Evolutionary conservation across 23 tunicate genomes (phyloP).

Genomic region (Botrylloides violaceus): DNA sequence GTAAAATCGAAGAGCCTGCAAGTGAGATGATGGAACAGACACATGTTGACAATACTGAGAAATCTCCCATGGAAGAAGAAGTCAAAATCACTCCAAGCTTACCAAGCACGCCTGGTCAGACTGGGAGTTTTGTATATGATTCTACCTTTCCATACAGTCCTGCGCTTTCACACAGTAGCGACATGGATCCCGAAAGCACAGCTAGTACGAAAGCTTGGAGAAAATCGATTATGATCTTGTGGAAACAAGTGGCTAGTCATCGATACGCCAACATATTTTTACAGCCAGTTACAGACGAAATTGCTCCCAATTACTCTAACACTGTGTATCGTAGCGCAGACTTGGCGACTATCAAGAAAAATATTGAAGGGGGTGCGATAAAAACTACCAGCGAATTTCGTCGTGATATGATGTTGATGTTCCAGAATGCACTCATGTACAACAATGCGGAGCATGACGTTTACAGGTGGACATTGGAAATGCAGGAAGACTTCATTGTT

Average conservation of each 20-base stretch:
- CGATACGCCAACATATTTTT: slow-evolving; percentile 81
- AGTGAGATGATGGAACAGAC: background rate
- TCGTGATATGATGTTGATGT: slow-evolving; percentile 86
- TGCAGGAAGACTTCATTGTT: slow-evolving; percentile 91
- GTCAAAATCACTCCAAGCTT: slow-evolving; percentile 12
- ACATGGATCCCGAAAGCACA: slow-evolving; percentile 50
- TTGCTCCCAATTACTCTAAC: slow-evolving; percentile 79
- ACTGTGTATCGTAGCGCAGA: slow-evolving; percentile 73
- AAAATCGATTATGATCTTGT: slow-evolving; percentile 79
- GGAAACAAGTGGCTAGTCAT: slow-evolving; percentile 95
- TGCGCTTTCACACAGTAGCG: slow-evolving; percentile 66
- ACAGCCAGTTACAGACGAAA: slow-evolving; percentile 85
- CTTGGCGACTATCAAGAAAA: slow-evolving; percentile 38
- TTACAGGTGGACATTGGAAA: slow-evolving; percentile 84
- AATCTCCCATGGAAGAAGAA: background rate
- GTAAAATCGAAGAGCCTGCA: background rate
- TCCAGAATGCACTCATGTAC: slow-evolving; percentile 97
- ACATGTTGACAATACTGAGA: too few relatives aligned
- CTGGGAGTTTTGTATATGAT: slow-evolving; percentile 13
- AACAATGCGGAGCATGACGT: slow-evolving; percentile 83
- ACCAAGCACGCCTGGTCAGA: slow-evolving; percentile 52
- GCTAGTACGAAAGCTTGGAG: slow-evolving; percentile 74
- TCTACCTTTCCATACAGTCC: slow-evolving; percentile 71
- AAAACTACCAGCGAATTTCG: slow-evolving; percentile 80
- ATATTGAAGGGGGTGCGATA: slow-evolving; percentile 58